Evolutionary conservation across 2,888 invertebrate species (phyloP).

Genomic region (Drosophila emarginata): DNA sequence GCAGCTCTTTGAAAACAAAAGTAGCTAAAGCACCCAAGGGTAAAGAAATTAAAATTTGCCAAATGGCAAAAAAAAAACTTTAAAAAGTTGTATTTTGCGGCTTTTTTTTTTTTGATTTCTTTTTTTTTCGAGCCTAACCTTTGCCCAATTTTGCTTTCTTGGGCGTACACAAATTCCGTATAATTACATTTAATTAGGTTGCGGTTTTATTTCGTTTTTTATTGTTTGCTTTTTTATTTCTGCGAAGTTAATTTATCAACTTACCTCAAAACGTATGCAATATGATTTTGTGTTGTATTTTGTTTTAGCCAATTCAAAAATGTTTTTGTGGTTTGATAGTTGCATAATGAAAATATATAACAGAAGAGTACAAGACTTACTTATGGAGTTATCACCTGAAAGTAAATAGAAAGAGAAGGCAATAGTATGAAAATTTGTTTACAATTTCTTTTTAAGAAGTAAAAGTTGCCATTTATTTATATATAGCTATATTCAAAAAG

Average conservation of each 20-base stretch:
- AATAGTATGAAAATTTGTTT: background rate
- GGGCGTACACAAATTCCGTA: constrained; percentile 35
- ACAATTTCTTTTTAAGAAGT: background rate
- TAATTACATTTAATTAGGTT: constrained; percentile 64
- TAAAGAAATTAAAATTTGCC: constrained; percentile 48
- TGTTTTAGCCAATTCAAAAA: constrained; percentile 68
- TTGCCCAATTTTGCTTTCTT: constrained; percentile 40
- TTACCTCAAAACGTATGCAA: constrained; percentile 69
- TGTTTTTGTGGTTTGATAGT: constrained; percentile 49
- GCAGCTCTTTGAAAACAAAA: constrained; percentile 49
- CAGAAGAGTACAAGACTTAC: constrained; percentile 71
- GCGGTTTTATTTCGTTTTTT: constrained; percentile 40
- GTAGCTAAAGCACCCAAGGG: constrained; percentile 35
- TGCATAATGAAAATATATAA: constrained; percentile 41
- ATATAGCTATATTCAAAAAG: background rate
- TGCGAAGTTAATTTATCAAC: constrained; percentile 31
- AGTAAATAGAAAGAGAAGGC: constrained; percentile 32
- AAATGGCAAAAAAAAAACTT: constrained; percentile 50
- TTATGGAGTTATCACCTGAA: constrained; percentile 82
- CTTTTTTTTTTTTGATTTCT: constrained; percentile 22
- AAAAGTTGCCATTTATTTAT: background rate
- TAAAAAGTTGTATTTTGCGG: constrained; percentile 51
- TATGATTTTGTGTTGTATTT: constrained; percentile 53
- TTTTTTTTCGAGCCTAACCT: constrained; percentile 42
- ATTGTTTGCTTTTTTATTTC: constrained; percentile 5